These are phyloP conservation scores for Leistus spinibarbis DNA, from an alignment of 2,888 invertebrate species.

Conservation along the genomic window DNA sequence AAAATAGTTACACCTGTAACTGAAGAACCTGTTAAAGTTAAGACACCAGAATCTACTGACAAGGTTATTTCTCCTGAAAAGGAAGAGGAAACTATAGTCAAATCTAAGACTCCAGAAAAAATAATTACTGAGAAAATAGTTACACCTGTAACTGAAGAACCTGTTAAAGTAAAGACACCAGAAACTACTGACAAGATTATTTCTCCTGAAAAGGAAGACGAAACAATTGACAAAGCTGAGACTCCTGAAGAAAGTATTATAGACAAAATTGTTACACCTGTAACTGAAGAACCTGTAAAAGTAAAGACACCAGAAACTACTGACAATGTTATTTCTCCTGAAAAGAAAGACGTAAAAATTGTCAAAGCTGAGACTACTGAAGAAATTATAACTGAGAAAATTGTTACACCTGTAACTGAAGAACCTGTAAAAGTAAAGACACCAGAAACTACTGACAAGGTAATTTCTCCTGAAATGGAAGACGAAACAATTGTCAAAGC, in stretches of 20 bases:
- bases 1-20: no score
- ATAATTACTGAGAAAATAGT: not conserved
- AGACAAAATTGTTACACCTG: no score
- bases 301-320: not conserved
- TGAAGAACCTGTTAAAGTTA: no score
- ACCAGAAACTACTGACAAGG: not conserved
- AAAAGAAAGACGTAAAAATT: constrained; percentile 1
- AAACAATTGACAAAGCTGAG: not conserved
- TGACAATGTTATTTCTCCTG: constrained; percentile 5
- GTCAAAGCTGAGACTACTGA: not conserved
- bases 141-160: no score
- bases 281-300: no score
- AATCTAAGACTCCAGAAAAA: not conserved
- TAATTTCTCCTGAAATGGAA: constrained; percentile 7
- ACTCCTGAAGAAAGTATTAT: not conserved
- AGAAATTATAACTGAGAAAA: not conserved
- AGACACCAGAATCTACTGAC: not conserved
- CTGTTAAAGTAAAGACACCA: not conserved
- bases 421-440: no score
- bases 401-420: no score
- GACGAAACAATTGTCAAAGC: not conserved
- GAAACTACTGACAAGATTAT: not conserved
- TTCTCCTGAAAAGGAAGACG: constrained; percentile 12
- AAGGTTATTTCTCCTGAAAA: constrained; percentile 12
- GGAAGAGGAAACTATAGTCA: constrained; percentile 2